Evolutionary conservation across 2,888 invertebrate species (phyloP).

Genomic region (Linhomoeus sp.): DNA sequence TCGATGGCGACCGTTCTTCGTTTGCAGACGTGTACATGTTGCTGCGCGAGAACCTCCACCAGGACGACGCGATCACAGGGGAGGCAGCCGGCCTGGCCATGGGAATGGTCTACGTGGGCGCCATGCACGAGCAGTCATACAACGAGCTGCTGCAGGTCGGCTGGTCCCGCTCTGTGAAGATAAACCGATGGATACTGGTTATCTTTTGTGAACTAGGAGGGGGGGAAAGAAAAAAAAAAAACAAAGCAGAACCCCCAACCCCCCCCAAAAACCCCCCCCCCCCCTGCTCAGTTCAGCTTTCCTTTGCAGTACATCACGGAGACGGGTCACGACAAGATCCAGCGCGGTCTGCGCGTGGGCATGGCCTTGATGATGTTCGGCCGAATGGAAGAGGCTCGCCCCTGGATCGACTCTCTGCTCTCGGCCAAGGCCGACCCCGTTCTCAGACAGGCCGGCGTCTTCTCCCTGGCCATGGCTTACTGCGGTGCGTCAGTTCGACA

Average conservation of each 20-base stretch:
- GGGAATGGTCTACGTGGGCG: conserved; percentile 98
- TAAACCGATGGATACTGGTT: background rate
- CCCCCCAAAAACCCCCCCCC: no score
- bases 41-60: conserved; percentile 82
- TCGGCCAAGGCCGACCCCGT: conserved; percentile 19
- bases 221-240: no score
- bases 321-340: conserved; percentile 92
- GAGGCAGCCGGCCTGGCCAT: conserved; percentile 97
- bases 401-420: conserved; percentile 51
- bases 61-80: conserved; percentile 95
- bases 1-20: no score
- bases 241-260: no score
- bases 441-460: conserved; percentile 62
- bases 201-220: no score
- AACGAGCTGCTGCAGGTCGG: conserved; percentile 70
- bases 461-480: conserved; percentile 54
- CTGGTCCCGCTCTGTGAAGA: background rate
- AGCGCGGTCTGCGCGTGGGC: conserved; percentile 85
- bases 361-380: conserved; percentile 93
- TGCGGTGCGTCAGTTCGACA: no score
- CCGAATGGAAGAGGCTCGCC: conserved; percentile 83
- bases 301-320: conserved; percentile 58
- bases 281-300: no score
- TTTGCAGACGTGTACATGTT: conserved; percentile 73
- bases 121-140: conserved; percentile 65